Evolutionary conservation across 2,888 invertebrate species (phyloP).

Genomic region (Phortica magna): DNA sequence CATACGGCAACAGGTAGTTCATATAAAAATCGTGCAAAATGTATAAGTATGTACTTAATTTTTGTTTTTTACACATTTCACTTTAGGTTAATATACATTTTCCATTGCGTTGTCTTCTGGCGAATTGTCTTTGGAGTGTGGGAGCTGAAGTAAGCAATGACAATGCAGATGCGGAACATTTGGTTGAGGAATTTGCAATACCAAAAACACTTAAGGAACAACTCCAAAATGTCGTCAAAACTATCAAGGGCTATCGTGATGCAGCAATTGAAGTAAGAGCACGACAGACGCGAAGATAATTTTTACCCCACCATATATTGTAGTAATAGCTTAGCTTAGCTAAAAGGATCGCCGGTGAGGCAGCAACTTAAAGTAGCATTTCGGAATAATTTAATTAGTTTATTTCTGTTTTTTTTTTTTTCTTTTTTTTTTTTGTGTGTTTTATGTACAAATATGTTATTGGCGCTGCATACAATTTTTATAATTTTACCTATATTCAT

Average conservation of each 20-base stretch:
- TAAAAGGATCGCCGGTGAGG: neutral
- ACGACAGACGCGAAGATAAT: neutral
- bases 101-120: constrained; percentile 70
- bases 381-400: constrained; percentile 61
- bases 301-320: constrained; percentile 25
- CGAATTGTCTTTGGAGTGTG: constrained; percentile 69
- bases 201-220: constrained; percentile 66
- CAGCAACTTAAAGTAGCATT: constrained; percentile 54
- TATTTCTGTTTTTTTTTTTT: constrained; percentile 57
- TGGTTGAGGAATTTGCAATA: constrained; percentile 45
- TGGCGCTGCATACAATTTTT: constrained; percentile 45
- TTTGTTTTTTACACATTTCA: neutral
- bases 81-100: constrained; percentile 65
- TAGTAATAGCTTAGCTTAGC: constrained; percentile 42
- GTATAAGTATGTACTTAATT: neutral
- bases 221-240: constrained; percentile 51
- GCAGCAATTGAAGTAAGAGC: constrained; percentile 27
- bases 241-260: constrained; percentile 57
- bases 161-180: neutral
- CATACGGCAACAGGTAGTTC: constrained; percentile 58
- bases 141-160: constrained; percentile 46
- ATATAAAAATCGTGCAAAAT: neutral
- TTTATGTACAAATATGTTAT: constrained; percentile 50
- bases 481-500: constrained; percentile 29
- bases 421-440: constrained; percentile 40